Percentiles rank a stretch among this genome's conserved stretches.
Conservation (phyloP, 2,888 invertebrate genomes). For the Teinopalpus imperialis region DNA sequence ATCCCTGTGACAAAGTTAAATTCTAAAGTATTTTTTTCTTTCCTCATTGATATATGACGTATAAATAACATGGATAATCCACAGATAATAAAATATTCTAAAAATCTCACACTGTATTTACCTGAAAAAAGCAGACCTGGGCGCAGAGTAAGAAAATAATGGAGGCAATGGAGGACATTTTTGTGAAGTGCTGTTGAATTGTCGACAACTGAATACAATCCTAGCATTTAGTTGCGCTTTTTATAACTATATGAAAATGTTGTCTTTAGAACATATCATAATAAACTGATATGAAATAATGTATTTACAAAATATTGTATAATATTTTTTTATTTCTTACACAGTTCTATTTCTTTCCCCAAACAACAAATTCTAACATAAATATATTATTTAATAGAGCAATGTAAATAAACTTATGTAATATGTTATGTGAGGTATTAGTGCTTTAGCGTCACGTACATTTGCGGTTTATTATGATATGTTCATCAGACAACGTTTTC, state of each 20-base stretch:
- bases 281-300: background rate
- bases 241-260: background rate
- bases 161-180: background rate
- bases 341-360: no score
- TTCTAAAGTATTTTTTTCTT: no score
- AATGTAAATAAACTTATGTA: no score
- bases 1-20: no score
- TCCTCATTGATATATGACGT: no score
- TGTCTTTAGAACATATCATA: background rate
- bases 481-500: background rate
- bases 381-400: no score
- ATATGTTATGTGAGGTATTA: no score
- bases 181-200: background rate
- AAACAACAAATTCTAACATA: no score
- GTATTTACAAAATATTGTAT: no score
- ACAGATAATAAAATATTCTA: no score
- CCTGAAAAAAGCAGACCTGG: background rate
- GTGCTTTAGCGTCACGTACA: background rate
- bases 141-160: conserved; percentile 1
- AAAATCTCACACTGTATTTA: background rate
- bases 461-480: background rate
- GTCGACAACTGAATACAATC: background rate
- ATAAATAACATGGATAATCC: no score
- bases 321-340: no score
- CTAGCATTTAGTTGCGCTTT: background rate